These are phyloP conservation scores for Acleris emargana DNA, from an alignment of 2,888 invertebrate genomes.

Conservation along the genomic window DNA sequence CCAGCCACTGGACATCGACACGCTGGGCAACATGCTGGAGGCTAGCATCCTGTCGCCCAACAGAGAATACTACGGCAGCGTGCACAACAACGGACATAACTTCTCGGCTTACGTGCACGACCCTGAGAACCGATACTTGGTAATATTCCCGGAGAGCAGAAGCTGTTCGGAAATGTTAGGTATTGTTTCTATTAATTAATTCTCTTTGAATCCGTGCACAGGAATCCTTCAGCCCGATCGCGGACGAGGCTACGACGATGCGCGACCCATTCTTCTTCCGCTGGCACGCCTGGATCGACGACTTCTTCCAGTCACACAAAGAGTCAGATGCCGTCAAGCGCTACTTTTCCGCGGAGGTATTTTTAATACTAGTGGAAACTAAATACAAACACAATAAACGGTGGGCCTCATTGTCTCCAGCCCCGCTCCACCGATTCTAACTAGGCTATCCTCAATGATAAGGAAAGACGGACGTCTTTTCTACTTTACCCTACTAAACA, in stretches of 20 bases:
- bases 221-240: conserved; percentile 91
- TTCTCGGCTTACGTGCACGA: conserved; percentile 89
- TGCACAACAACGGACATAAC: conserved; percentile 90
- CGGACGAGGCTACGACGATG: conserved; percentile 93
- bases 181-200: too few relatives aligned
- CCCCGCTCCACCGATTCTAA: too few relatives aligned
- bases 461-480: too few relatives aligned
- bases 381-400: too few relatives aligned
- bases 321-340: conserved; percentile 65
- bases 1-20: conserved; percentile 84
- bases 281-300: conserved; percentile 91
- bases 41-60: conserved; percentile 87
- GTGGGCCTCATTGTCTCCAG: too few relatives aligned
- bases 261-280: conserved; percentile 94
- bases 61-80: conserved; percentile 85
- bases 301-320: conserved; percentile 89
- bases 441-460: too few relatives aligned
- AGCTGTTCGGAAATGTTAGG: too few relatives aligned
- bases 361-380: too few relatives aligned
- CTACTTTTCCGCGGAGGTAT: conserved; percentile 70
- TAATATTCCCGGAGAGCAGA: conserved; percentile 51
- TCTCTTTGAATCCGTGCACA: conserved; percentile 50
- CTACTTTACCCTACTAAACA: too few relatives aligned
- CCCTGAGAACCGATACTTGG: conserved; percentile 87
- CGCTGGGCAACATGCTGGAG: conserved; percentile 89